Evolutionary conservation across 2,113 vertebrate species (phyloP).

Genomic region (Merops nubicus): DNA sequence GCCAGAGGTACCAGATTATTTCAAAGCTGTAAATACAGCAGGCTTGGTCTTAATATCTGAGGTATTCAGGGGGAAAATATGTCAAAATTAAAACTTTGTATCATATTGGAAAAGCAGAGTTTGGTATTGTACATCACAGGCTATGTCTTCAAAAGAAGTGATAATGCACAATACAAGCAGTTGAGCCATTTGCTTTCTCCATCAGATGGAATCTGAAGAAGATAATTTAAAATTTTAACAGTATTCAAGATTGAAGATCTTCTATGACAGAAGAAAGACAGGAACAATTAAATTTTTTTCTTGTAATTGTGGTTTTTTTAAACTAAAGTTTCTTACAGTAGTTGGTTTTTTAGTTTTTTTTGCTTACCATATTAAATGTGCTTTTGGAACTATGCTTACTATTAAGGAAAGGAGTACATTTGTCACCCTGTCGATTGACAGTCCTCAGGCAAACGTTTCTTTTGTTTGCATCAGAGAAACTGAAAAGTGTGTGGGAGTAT

Average conservation of each 20-base stretch:
- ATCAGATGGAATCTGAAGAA: background rate
- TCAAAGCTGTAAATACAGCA: background rate
- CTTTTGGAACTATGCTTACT: background rate
- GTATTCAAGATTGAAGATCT: background rate
- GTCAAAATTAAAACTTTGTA: background rate
- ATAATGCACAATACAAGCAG: background rate
- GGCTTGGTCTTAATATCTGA: background rate
- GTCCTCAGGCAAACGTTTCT: background rate
- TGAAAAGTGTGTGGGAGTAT: background rate
- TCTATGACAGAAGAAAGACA: background rate
- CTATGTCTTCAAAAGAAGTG: background rate
- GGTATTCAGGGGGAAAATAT: background rate
- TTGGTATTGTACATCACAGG: background rate
- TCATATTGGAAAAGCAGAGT: background rate
- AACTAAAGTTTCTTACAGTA: background rate
- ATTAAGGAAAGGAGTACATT: background rate
- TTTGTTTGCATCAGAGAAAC: background rate
- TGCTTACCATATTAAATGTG: background rate
- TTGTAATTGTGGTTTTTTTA: background rate
- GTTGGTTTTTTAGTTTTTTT: too few species aligned
- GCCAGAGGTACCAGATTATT: background rate
- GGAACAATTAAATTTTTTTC: background rate
- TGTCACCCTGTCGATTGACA: background rate
- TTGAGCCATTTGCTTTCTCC: background rate
- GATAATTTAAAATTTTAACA: background rate